phyloP scores from a whole-genome alignment of 2,113 vertebrate species.

The Podarcis muralis region DNA sequence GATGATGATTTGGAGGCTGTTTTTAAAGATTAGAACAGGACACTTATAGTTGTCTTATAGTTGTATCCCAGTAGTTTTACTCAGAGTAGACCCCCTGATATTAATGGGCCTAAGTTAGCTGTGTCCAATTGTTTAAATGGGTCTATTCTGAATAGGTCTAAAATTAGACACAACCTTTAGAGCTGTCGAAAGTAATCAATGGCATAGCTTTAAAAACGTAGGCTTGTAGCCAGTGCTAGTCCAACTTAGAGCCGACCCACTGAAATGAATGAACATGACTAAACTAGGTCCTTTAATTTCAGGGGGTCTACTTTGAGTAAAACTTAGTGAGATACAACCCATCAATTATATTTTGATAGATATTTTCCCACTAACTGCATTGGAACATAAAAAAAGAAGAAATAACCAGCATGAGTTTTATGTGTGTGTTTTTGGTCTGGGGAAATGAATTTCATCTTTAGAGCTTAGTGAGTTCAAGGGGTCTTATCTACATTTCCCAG shows the following conservation, averaged over 20 bases:
- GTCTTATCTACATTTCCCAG: background rate
- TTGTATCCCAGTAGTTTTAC: background rate
- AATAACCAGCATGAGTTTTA: background rate
- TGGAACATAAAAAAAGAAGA: background rate
- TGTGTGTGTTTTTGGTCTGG: background rate
- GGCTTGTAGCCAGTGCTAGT: too few species aligned
- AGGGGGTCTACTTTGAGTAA: too few species aligned
- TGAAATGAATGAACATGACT: too few species aligned
- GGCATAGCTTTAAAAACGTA: background rate
- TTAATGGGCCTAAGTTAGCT: too few species aligned
- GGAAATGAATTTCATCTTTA: background rate
- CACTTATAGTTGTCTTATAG: background rate
- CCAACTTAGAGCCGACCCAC: too few species aligned
- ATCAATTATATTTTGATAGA: too few species aligned
- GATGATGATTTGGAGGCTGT: background rate
- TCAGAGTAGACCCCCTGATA: too few species aligned
- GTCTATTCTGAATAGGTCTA: too few species aligned
- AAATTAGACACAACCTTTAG: too few species aligned
- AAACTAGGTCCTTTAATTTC: too few species aligned
- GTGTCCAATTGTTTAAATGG: too few species aligned
- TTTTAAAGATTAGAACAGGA: background rate
- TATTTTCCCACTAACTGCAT: background rate
- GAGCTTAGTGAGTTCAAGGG: background rate
- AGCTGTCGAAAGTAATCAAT: background rate
- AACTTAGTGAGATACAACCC: too few species aligned